Percentiles rank a stretch among this genome's conserved stretches.
Conservation (phyloP, 2,888 invertebrate species). For the Melieria picta region DNA sequence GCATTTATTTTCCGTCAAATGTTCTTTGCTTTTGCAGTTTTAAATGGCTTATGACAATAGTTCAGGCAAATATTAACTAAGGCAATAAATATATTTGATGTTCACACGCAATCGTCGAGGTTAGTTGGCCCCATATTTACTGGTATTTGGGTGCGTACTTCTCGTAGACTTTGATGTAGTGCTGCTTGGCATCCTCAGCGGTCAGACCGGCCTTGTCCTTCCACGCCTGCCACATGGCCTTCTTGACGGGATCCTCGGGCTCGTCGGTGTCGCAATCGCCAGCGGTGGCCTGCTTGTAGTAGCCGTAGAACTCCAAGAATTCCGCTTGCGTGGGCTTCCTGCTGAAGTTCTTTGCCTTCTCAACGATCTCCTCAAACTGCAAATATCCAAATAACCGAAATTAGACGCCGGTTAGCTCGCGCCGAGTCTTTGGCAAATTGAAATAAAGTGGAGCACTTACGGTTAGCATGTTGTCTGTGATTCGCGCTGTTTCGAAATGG, state of each 20-base stretch:
- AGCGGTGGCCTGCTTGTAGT: slow-evolving; percentile 84
- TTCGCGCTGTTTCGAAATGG: too few species aligned
- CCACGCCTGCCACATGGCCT: slow-evolving; percentile 96
- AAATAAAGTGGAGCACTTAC: slow-evolving; percentile 46
- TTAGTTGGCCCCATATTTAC: slow-evolving; percentile 35
- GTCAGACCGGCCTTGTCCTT: slow-evolving; percentile 80
- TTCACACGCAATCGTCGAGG: too few species aligned
- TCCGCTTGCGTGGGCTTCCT: slow-evolving; percentile 80
- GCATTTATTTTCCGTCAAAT: too few species aligned
- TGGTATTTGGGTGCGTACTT: slow-evolving; percentile 68
- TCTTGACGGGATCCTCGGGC: slow-evolving; percentile 89
- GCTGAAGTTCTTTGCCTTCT: slow-evolving; percentile 78
- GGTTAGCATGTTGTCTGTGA: slow-evolving; percentile 50
- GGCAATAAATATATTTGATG: too few species aligned
- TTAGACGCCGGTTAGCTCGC: not conserved
- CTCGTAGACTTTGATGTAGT: slow-evolving; percentile 79
- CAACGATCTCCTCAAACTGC: slow-evolving; percentile 80
- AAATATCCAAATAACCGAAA: not conserved
- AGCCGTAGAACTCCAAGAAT: slow-evolving; percentile 82
- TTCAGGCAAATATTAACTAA: too few species aligned
- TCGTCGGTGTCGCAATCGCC: slow-evolving; percentile 85
- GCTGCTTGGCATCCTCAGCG: slow-evolving; percentile 81
- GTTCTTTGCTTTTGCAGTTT: too few species aligned
- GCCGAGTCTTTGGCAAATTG: not conserved
- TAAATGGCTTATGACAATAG: too few species aligned